Percentiles rank a stretch among this genome's conserved stretches.
phyloP scores from a whole-genome alignment of 1,140 invertebrate species.

The fruit fly (Drosophila melanogaster) region DNA sequence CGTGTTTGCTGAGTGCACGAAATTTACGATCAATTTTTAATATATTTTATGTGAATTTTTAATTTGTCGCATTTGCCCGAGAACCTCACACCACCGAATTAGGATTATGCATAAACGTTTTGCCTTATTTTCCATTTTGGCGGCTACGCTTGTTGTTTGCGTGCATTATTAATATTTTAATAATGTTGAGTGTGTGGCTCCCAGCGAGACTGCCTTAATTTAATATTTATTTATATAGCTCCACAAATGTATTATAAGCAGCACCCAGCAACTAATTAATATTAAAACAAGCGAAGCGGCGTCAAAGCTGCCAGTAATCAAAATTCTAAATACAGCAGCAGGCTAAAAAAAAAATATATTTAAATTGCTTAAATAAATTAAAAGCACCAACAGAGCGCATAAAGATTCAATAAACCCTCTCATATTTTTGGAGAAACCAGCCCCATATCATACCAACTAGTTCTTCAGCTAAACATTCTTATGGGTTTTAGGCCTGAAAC shows the following conservation, averaged over 20 bases:
- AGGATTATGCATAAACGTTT: slow-evolving; percentile 46
- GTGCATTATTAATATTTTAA: slow-evolving; percentile 61
- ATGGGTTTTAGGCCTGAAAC: slow-evolving; percentile 48
- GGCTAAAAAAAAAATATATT: slow-evolving; percentile 11
- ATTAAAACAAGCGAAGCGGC: slow-evolving; percentile 61
- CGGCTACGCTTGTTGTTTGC: slow-evolving; percentile 24
- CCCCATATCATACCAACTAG: slow-evolving; percentile 32
- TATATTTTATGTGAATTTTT: slow-evolving; percentile 65
- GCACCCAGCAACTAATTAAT: slow-evolving; percentile 71
- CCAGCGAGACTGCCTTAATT: slow-evolving; percentile 42
- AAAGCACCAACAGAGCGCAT: slow-evolving; percentile 36
- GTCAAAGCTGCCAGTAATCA: slow-evolving; percentile 7
- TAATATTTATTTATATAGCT: slow-evolving; percentile 63
- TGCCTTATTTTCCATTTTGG: slow-evolving; percentile 48
- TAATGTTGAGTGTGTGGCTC: slow-evolving; percentile 39
- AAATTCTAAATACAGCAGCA: slow-evolving; percentile 37
- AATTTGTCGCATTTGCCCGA: slow-evolving; percentile 42
- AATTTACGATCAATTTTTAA: slow-evolving; percentile 71
- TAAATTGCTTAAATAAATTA: slow-evolving; percentile 10
- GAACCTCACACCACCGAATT: slow-evolving; percentile 40
- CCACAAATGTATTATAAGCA: slow-evolving; percentile 56
- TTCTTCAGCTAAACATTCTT: slow-evolving; percentile 26
- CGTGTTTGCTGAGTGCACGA: slow-evolving; percentile 29
- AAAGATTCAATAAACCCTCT: slow-evolving; percentile 71
- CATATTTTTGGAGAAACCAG: not conserved